Base-by-base conservation (phyloP, 2,113 vertebrate species). In the Gnathonemus echidnorhynchus region DNA sequence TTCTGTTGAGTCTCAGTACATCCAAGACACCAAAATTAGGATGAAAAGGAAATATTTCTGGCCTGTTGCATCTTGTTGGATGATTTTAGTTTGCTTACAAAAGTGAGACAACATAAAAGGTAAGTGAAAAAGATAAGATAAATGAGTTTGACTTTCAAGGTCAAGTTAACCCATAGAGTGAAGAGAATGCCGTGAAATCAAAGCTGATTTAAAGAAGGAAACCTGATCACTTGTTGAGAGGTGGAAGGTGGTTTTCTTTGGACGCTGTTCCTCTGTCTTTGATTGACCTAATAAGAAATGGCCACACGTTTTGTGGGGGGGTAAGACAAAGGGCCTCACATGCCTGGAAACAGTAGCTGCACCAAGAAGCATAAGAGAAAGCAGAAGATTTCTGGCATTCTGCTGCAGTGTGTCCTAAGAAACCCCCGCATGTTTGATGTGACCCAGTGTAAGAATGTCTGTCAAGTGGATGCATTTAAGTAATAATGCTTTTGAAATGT, bases 31-130 rank as follows among this genome's bases (percentile, higher is more conserved):
- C 46, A 45, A 70, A 62, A 88, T 77, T 77, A 74, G 31, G 58
- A 74, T 27, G 62, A 74, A 74, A n/a, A 46, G 56, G 46, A 88
- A 66, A 88, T 42, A 88, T 88, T 88, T 88, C 27, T 77, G 45
- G n/a, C 62, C 45, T 27, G 24, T 48, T 7, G 42, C n/a, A 46
- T 74, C 56, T 88, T 27, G 42, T 49, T 66, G 24, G 45, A 5
- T 74, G 42, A 74, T 31, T 74, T 88, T 42, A 31, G 45, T 88
- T 48, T 48, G 1, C 10, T 31, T 42, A 9, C 6, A 74, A 45
- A 42, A 49, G 88, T 27, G 9, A 88, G 42, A 62, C 24, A 19
- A 49, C 45, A 88, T 46, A 77, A 70, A 88, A 88, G 62, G n/a
- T 70, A 77, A 77, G 45, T 89, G 62, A 77, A 49, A 89, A 49